Evolutionary conservation across 2,888 invertebrate genomes (phyloP), one percentile per base, ranked within the genome.

Genomic region (Andrena praecox): DNA sequence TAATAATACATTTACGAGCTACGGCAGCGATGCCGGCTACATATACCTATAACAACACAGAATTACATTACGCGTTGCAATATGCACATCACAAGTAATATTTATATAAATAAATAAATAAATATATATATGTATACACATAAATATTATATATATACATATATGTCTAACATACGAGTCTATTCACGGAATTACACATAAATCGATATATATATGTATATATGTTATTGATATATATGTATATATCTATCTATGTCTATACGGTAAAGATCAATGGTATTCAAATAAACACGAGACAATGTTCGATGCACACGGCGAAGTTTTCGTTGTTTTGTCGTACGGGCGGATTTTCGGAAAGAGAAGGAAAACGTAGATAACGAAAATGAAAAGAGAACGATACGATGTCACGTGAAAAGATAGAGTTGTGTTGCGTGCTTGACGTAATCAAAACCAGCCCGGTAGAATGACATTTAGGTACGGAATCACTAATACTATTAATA

Each of bases 361-460:
- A 71, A 35, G 20, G 20, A 20, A 5, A 80, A 73, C 67, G 77
- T 60, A 77, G 69, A 59, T 67, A 78, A 77, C 77, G 64, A 87
- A 31, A 59, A 10, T 24, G 27, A 42, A 33, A 75, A 68, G 64
- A 69, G 70, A 56, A 62, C 72, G 72, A 76, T 50, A 69, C 68
- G 77, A 70, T 80, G 68, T 82, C 80, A 60, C 82, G 64, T 72
- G 74, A 87, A 86, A 85, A 78, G 80, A 90, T 85, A 83, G 60
- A 85, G 71, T 85, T 88, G 90, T 91, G 90, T 92, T 89, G 91
- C 91, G 91, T 91, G 91, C 91, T 93, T 93, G 91, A 93, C 88
- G 91, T 92, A 92, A 91, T 93, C 92, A 93, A 93, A 93, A 93
- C 93, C 93, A 93, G 93, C 93, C 93, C 93, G 91, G 92, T 94